Percentiles rank a stretch among this genome's conserved stretches.
phyloP scores from a whole-genome alignment of 2,113 vertebrate genomes.

The Phocoena phocoena region DNA sequence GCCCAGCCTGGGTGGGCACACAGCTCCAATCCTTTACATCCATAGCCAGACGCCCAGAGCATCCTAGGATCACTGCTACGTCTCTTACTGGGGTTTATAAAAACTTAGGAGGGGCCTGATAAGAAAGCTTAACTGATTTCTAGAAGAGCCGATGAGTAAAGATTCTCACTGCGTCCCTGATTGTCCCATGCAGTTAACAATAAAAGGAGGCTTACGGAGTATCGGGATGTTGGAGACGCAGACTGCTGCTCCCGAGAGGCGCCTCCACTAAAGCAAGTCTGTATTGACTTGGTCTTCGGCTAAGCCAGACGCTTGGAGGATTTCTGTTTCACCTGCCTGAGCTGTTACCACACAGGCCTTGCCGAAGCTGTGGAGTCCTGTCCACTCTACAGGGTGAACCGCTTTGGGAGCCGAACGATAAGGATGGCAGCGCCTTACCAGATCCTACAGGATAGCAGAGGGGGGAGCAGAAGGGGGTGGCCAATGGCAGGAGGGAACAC shows the following conservation, averaged over 20 bases:
- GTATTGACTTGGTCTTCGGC: conserved; percentile 18
- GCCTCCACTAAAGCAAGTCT: conserved; percentile 31
- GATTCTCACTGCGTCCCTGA: background rate
- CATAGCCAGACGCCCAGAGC: background rate
- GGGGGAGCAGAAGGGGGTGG: fast-evolving
- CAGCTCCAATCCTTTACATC: background rate
- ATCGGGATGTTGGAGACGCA: background rate
- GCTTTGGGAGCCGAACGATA: background rate
- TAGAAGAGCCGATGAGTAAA: conserved; percentile 55
- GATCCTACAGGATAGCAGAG: background rate
- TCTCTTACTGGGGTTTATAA: conserved; percentile 27
- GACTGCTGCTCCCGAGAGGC: background rate
- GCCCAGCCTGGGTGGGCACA: background rate
- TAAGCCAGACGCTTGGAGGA: background rate
- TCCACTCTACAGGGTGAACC: background rate
- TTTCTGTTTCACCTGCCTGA: conserved; percentile 37
- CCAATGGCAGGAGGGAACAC: background rate
- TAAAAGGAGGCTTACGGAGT: conserved; percentile 31
- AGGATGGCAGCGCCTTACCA: background rate
- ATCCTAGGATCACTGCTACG: conserved; percentile 2
- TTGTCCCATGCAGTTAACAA: conserved; percentile 51
- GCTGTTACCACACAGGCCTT: conserved; percentile 1
- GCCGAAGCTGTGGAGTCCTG: background rate
- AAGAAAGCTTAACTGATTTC: conserved; percentile 25
- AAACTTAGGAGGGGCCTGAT: background rate